phyloP scores from a whole-genome alignment of 2,113 vertebrate species.

The Hydropotes inermis region DNA sequence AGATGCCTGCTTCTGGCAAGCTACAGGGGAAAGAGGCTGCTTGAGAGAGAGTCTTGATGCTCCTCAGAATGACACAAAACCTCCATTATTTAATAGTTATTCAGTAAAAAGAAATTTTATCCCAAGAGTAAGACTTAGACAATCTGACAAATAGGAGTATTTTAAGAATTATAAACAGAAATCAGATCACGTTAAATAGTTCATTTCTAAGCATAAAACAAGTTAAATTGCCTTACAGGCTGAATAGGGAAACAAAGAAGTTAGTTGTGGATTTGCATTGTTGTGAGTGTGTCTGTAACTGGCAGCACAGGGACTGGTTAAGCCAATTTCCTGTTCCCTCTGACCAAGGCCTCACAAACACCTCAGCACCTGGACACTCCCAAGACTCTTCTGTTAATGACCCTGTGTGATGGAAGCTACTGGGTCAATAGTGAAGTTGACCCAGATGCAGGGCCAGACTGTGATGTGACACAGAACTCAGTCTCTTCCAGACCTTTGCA shows the following conservation, averaged over 20 bases:
- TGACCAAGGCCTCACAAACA: background rate
- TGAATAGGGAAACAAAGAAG: background rate
- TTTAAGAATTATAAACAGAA: conserved; percentile 43
- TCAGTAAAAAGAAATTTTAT: background rate
- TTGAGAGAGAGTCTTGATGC: background rate
- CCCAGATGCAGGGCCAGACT: background rate
- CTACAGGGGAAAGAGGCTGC: background rate
- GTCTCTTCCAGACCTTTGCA: background rate
- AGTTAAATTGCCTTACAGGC: background rate
- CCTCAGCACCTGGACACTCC: background rate
- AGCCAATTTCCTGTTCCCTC: background rate
- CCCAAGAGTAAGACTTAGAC: background rate
- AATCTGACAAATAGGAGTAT: background rate
- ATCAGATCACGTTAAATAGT: background rate
- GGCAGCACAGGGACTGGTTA: background rate
- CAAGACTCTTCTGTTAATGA: background rate
- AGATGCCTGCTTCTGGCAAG: background rate
- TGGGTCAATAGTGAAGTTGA: background rate
- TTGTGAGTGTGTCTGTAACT: background rate
- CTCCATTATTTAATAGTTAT: background rate
- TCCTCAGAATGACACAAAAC: background rate
- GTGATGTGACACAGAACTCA: background rate
- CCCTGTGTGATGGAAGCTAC: background rate
- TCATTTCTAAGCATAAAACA: background rate
- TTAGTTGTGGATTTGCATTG: background rate